Percentiles rank a stretch among this genome's conserved stretches.
Evolutionary conservation across 2,797 vertebrate genomes (phyloP).

Genomic region (Psittacula echo): DNA sequence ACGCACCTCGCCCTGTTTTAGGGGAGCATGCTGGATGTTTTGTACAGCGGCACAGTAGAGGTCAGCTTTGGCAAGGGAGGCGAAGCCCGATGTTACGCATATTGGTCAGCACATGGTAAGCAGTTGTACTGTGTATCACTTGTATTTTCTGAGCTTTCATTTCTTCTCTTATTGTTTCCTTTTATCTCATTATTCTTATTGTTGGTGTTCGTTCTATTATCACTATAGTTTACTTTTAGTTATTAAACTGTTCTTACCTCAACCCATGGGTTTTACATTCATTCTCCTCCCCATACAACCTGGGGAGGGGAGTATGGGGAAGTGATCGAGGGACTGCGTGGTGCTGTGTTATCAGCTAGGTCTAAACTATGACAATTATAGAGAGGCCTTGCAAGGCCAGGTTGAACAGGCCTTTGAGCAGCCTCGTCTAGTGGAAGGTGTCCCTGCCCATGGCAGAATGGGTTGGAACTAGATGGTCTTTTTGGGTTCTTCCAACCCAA

Average conservation of each 20-base stretch:
- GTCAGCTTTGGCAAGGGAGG: background rate
- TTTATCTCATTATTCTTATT: background rate
- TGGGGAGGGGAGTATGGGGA: background rate
- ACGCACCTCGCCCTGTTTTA: accelerated
- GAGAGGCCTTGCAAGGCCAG: background rate
- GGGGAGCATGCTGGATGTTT: accelerated
- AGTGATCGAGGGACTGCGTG: background rate
- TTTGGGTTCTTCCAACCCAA: background rate
- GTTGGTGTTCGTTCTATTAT: background rate
- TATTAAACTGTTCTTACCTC: background rate
- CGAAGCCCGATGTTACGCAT: accelerated
- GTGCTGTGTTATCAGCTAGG: background rate
- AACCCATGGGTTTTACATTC: background rate
- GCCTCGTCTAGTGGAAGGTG: background rate
- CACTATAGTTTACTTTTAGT: background rate
- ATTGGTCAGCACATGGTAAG: background rate
- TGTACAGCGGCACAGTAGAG: background rate
- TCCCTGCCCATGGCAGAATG: background rate
- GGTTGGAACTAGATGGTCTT: background rate
- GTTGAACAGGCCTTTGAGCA: background rate
- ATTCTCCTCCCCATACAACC: background rate
- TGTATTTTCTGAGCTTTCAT: background rate
- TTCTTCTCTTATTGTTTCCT: background rate
- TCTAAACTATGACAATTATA: background rate
- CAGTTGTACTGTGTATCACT: background rate